Conservation (phyloP, 2,113 vertebrate genomes). For the Bettongia penicillata region DNA sequence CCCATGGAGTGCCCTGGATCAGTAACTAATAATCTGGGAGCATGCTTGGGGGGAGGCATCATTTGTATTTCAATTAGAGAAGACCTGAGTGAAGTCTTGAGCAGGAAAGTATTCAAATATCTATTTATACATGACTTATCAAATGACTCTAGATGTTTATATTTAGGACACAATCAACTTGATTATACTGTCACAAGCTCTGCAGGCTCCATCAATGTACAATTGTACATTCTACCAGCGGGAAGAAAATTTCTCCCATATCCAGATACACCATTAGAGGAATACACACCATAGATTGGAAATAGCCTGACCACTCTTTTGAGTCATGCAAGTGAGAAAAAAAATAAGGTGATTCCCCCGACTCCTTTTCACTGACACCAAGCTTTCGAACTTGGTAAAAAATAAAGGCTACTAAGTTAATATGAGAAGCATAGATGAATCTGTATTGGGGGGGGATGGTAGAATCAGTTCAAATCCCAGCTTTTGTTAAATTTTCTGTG, state of each 20-base stretch:
- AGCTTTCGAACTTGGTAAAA: not conserved
- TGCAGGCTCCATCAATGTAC: conserved; percentile 17
- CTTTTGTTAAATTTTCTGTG: not conserved
- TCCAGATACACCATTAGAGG: not conserved
- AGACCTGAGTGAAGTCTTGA: conserved; percentile 8
- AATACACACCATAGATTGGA: not conserved
- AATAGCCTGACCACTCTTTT: not conserved
- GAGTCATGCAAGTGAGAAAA: not conserved
- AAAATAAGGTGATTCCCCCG: not conserved
- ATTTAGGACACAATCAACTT: not conserved
- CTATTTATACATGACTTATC: not conserved
- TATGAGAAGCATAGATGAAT: not conserved
- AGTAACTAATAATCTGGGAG: not conserved
- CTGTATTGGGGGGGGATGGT: not conserved
- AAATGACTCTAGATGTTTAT: not conserved
- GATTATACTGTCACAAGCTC: not conserved
- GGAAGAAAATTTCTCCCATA: not conserved
- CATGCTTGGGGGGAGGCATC: conserved; percentile 13
- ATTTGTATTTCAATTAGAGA: conserved; percentile 33
- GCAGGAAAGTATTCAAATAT: not conserved
- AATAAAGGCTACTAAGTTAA: not conserved
- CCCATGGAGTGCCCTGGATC: fast-evolving
- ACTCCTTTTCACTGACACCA: not conserved
- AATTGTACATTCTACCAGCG: not conserved
- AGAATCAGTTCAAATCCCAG: not conserved